A percentile compares a stretch with the other conserved stretches of the same genome.
Evolutionary conservation across 2,797 vertebrate genomes (phyloP).

Genomic region (Sebastes glaucus): DNA sequence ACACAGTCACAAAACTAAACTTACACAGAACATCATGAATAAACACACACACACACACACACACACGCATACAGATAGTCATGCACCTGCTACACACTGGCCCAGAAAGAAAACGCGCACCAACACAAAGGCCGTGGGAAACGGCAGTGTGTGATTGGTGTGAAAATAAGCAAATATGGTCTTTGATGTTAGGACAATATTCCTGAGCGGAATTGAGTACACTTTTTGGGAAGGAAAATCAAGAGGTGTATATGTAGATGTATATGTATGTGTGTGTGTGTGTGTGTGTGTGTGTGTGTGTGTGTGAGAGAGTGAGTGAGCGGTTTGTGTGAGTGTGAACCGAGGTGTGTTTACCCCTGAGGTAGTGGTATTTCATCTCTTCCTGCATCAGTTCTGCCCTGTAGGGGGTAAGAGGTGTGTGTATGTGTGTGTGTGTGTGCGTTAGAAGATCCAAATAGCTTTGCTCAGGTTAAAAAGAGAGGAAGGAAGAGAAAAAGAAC

Average conservation of each 20-base stretch:
- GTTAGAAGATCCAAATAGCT: conserved; percentile 57
- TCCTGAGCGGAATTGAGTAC: conserved; percentile 30
- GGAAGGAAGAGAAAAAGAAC: conserved; percentile 42
- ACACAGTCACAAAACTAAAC: neutral
- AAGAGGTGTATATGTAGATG: conserved; percentile 31
- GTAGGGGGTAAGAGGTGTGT: conserved; percentile 61
- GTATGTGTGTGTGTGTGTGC: conserved; percentile 15
- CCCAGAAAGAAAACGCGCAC: conserved; percentile 2
- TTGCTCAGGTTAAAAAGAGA: conserved; percentile 59
- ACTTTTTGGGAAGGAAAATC: conserved; percentile 11
- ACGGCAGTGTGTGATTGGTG: conserved; percentile 57
- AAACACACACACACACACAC: neutral
- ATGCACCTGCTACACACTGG: conserved; percentile 8
- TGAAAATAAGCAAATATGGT: conserved; percentile 66
- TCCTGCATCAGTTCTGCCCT: conserved; percentile 76
- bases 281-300: no score
- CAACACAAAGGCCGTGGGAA: conserved; percentile 47
- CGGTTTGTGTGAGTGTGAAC: conserved; percentile 55
- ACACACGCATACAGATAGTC: neutral
- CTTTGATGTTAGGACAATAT: conserved; percentile 69
- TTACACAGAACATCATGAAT: conserved; percentile 10
- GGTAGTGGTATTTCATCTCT: conserved; percentile 79
- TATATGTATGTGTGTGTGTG: neutral
- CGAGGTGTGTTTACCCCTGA: conserved; percentile 81
- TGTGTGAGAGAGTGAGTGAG: conserved; percentile 21